These are phyloP conservation scores for Ophioninae sp. DNA, from an alignment of 2,888 invertebrate genomes.

Conservation along the genomic window DNA sequence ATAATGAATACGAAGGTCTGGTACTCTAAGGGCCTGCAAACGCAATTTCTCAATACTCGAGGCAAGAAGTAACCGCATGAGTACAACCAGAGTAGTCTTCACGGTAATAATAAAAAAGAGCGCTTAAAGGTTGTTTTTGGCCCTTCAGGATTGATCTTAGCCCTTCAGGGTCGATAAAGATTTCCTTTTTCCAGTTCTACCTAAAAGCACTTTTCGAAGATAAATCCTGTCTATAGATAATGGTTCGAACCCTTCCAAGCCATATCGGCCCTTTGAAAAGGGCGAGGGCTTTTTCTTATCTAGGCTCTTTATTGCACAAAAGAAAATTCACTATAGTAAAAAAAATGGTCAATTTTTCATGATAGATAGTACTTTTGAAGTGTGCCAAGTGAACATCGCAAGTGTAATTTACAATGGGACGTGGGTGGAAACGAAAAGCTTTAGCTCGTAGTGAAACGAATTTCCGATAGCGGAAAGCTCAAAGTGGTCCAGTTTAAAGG, in stretches of 20 bases:
- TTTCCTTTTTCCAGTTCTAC: background rate
- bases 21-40: background rate
- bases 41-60: background rate
- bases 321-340: too few species aligned
- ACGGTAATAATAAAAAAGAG: too few species aligned
- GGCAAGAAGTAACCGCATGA: too few species aligned
- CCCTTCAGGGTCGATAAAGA: too few species aligned
- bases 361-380: background rate
- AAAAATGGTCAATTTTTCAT: too few species aligned
- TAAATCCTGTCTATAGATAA: background rate
- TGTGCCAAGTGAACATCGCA: background rate
- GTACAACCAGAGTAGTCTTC: too few species aligned
- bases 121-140: too few species aligned
- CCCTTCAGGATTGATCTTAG: too few species aligned
- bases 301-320: too few species aligned
- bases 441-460: slow-evolving; percentile 1
- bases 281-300: too few species aligned
- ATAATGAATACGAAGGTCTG: slow-evolving; percentile 21
- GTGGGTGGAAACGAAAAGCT: background rate
- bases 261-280: too few species aligned
- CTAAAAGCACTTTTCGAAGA: background rate
- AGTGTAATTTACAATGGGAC: background rate
- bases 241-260: too few species aligned
- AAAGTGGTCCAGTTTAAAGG: slow-evolving; percentile 25
- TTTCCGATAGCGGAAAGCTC: slow-evolving; percentile 17